Percentiles rank a stretch among this genome's conserved stretches.
phyloP scores from a whole-genome alignment of 2,888 invertebrate genomes.

The Ametastegia equiseti region DNA sequence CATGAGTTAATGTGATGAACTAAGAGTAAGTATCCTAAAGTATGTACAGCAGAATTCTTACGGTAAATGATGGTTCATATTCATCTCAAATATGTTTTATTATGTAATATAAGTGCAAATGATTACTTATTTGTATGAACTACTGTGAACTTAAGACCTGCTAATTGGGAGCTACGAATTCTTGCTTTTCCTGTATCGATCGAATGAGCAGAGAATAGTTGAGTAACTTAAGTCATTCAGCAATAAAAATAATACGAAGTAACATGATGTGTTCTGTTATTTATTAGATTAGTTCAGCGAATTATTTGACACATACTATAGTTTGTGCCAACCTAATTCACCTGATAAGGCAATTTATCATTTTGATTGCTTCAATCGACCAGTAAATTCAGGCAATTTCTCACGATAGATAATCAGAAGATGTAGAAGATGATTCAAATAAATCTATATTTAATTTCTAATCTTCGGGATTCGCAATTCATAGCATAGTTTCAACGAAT shows the following conservation, averaged over 20 bases:
- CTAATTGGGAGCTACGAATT: not conserved
- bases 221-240: not conserved
- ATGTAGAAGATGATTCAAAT: not conserved
- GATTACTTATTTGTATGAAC: not conserved
- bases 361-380: not conserved
- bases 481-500: not conserved
- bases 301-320: not conserved
- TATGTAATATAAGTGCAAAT: not conserved
- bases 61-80: not conserved
- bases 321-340: not conserved
- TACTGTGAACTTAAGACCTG: not conserved
- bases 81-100: not conserved
- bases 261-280: conserved; percentile 18
- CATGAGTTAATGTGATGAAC: not conserved
- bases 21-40: not conserved
- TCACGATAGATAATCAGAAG: not conserved
- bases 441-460: not conserved
- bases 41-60: not conserved
- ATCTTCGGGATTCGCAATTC: not conserved
- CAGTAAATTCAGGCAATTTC: not conserved
- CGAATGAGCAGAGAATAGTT: conserved; percentile 2
- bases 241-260: conserved; percentile 37
- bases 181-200: conserved; percentile 14
- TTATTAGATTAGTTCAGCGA: not conserved
- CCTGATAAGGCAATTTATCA: not conserved